Evolutionary conservation across 2,797 vertebrate species (phyloP).

Genomic region (Gymnothorax reevesii): DNA sequence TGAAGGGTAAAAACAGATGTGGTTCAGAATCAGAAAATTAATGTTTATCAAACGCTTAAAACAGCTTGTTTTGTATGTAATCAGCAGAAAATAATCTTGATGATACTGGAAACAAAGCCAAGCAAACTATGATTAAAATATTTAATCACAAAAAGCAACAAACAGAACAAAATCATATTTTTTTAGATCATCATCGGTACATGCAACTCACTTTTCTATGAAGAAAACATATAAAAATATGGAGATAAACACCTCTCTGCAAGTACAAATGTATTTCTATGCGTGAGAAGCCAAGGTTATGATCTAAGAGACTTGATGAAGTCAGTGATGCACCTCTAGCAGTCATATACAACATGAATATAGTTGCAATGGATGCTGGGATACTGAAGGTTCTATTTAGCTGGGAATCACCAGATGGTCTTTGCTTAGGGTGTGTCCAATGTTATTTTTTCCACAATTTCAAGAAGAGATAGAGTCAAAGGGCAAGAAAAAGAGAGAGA

Average conservation of each 20-base stretch:
- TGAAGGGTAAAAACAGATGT: background rate
- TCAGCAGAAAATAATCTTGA: background rate
- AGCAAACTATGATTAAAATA: background rate
- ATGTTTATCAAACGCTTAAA: background rate
- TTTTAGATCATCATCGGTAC: background rate
- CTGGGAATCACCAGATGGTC: background rate
- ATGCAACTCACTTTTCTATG: background rate
- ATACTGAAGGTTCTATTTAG: background rate
- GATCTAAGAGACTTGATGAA: slow-evolving; percentile 4
- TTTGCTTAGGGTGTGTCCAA: background rate
- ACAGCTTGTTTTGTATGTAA: background rate
- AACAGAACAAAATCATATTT: background rate
- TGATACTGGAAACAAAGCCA: background rate
- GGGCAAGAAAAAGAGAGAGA: background rate
- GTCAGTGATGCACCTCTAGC: background rate
- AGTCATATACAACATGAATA: background rate
- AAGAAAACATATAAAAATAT: background rate
- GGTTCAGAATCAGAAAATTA: background rate
- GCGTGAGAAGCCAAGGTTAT: slow-evolving; percentile 2
- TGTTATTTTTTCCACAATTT: background rate
- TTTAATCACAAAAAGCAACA: background rate
- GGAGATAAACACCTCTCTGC: background rate
- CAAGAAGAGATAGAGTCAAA: slow-evolving; percentile 20
- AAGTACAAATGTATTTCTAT: background rate
- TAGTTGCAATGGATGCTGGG: slow-evolving; percentile 7